Evolutionary conservation across 92 coral and sea anemone genomes (phyloP), one percentile per base, ranked within the genome.

Genomic region (Parazoanthus darwini): DNA sequence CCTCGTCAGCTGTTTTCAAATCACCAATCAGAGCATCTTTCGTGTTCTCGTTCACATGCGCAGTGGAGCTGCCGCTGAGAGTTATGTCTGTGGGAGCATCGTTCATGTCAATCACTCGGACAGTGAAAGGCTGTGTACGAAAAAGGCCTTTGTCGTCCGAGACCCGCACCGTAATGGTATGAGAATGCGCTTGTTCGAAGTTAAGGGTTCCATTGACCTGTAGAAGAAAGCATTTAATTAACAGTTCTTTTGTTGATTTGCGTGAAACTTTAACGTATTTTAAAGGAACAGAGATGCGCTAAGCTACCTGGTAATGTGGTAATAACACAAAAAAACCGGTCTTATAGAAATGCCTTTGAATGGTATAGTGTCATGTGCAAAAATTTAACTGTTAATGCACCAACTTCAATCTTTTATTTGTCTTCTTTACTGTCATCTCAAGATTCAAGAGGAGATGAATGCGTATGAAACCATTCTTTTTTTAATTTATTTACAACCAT

Each of bases 31-130:
- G 82, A 25, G 88, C 90, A 77, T 90, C 92, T 71, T 82, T 91
- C 37, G 94, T 93, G 90, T 96, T 96, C 77, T 96, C 99, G 10
- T 91, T 89, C n/a, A 96, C 93, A 15, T 85, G 83, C 18, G 85
- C 93, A 23, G 92, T 35, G 23, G 85, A 88, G 75, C 98, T 94
- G 39, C 99, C 98, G 48, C 96, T 96, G 76, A 96, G 54, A 25
- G 98, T 91, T 48, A 96, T 91, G 78, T 91, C 92, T 14, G 93
- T 82, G 79, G 99, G 99, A 76, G 80, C 94, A 44, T 96, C 99
- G 82, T 96, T 96, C 74, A 80, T 86, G 78, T 96, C 98, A 74
- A 83, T 78, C 48, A 96, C 90, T 46, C 86, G 90, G 11, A 96
- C 89, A 36, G 91, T 95, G 46, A 95, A 90, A 66, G 29, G 70